Evolutionary conservation across 2,888 invertebrate genomes (phyloP), one percentile per base, ranked within the genome.

Genomic region (Acanthacorydalis orientalis): DNA sequence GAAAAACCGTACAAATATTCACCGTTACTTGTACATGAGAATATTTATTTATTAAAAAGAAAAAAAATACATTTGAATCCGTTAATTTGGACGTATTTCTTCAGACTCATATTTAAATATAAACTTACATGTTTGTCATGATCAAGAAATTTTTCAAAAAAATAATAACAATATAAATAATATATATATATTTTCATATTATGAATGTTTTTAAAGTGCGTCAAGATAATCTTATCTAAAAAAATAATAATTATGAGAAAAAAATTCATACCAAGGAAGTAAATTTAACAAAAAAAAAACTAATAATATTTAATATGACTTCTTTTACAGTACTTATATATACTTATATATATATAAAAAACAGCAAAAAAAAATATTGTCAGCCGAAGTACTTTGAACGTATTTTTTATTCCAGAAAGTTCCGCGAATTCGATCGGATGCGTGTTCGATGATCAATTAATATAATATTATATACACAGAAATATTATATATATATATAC

Each of bases 151-250:
- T 12, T 14, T 11, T 41, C 11, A 14, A 41, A 14, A 41, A 41
- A 41, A 41, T 14, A 41, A 10, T n/a, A 43, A 43, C 31, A 32
- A 11, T 11, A 23, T 37, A 14, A 23, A 11, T 31, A 23, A 39
- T 31, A 35, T 15, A 15, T 23, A 71, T 71, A 72, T 72, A 75
- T 75, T 74, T 75, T 75, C 75, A 68, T 75, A 75, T 72, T 72
- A 69, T 70, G 69, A 69, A 71, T 72, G 71, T 72, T 73, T 71
- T 73, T 73, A 61, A 68, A 57, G 72, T 73, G 69, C 72, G 74
- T 68, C 68, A 73, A 69, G 75, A 68, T 67, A 67, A 68, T 67
- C 67, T 64, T 57, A 56, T 53, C 53, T 57, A 57, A 52, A 52
- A 49, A 52, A 51, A 46, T 48, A 49, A 68, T 67, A 32, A 41